Evolutionary conservation across 2,797 vertebrate genomes (phyloP), one percentile per base, ranked within the genome.

Genomic region (Sebastolobus alascanus): DNA sequence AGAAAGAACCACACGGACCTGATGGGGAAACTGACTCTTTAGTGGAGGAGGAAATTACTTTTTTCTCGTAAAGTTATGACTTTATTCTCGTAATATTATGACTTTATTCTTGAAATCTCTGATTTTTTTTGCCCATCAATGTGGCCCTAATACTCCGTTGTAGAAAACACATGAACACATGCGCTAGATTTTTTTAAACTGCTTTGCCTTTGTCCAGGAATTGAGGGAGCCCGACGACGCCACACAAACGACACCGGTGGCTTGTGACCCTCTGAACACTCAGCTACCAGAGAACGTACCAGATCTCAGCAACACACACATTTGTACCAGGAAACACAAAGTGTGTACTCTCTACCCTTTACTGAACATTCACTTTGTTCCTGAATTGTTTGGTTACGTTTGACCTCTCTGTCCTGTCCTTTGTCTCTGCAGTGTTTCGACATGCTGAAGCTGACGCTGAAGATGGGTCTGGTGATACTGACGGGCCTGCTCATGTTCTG

Each of bases 401-500:
- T 8, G 67, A 43, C 22, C 12, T 82, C 12, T 82, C 29, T 29
- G 6, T 33, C 18, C 27, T 64, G 31, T 72, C 9, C 16, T 78
- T 63, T 88, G 43, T 65, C 43, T 22, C 52, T 40, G 20, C 82
- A 96, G 95, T 82, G 89, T 87, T 67, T 89, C 43, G 2, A 43
- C 31, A 20, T 92, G 50, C 75, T 96, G 78, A 93, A 90, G 77
- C 60, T 90, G 78, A 85, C 84, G 4, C 65, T 94, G 78, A 93
- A 84, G 72, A 84, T 93, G 83, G 63, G 68, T 77, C 67, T 94
- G 76, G 79, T 90, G 64, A 73, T 90, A 6, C 59, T 68, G 77
- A 68, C 83, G 43, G 96, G 96, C 5, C 70, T 95, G 40, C 37
- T 95, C 73, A 86, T 94, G 77, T 93, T 92, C 84, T 94, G 88